Evolutionary conservation across 2,888 invertebrate genomes (phyloP).

Genomic region (Lithodes maja): DNA sequence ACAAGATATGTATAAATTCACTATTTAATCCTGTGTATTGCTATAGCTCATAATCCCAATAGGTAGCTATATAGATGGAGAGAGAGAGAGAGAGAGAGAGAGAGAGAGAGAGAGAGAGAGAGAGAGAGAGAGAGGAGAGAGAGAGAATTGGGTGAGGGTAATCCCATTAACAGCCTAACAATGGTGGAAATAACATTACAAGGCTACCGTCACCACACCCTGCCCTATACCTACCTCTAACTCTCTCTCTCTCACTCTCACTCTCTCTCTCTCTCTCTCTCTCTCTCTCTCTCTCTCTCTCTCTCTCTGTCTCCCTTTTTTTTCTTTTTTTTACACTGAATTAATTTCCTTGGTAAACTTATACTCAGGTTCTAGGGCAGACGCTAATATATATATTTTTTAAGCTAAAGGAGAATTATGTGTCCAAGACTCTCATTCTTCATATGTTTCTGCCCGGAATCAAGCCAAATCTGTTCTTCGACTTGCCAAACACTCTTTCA

Average conservation of each 20-base stretch:
- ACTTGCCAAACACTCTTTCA: no score
- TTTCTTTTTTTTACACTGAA: neutral
- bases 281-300: neutral
- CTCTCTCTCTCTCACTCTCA: constrained; percentile 8
- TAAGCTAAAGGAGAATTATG: neutral
- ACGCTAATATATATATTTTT: no score
- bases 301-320: neutral
- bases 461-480: no score
- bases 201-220: neutral
- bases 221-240: neutral
- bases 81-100: constrained; percentile 1
- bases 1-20: no score
- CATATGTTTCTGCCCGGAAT: no score
- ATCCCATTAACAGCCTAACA: constrained; percentile 36
- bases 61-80: neutral
- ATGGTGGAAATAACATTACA: constrained; percentile 47
- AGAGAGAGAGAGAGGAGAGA: constrained; percentile 1
- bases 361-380: neutral
- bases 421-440: neutral
- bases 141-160: neutral
- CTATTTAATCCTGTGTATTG: no score
- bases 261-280: neutral
- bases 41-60: no score
- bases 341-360: neutral
- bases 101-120: neutral